Evolutionary conservation across 2,113 vertebrate genomes (phyloP).

Genomic region (Bettongia penicillata): DNA sequence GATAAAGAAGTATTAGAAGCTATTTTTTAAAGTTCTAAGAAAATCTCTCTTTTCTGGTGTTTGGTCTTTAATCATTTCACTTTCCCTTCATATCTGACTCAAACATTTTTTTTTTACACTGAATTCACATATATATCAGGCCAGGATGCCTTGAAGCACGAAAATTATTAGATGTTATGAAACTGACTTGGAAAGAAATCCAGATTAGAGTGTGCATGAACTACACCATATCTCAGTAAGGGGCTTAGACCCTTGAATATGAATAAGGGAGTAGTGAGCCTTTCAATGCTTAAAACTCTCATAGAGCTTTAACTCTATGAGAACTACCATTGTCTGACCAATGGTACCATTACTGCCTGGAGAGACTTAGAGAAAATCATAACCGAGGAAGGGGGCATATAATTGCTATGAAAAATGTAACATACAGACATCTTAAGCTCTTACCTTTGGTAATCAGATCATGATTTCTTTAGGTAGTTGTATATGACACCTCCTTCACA

Average conservation of each 20-base stretch:
- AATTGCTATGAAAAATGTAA: not conserved
- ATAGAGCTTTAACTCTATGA: too few species aligned
- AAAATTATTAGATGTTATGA: not conserved
- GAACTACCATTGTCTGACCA: not conserved
- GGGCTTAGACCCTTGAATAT: not conserved
- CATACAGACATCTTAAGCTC: not conserved
- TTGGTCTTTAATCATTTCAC: not conserved
- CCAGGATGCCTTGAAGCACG: not conserved
- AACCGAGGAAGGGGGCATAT: not conserved
- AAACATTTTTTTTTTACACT: not conserved
- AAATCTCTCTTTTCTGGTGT: not conserved
- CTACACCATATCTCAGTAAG: not conserved
- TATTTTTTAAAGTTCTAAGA: not conserved
- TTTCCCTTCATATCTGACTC: not conserved
- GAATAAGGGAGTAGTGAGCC: not conserved
- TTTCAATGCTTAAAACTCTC: too few species aligned
- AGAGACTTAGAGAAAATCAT: not conserved
- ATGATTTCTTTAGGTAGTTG: not conserved
- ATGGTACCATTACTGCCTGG: not conserved
- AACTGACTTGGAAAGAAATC: slow-evolving; percentile 29
- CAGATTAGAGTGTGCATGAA: not conserved
- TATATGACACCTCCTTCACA: not conserved
- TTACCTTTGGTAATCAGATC: not conserved
- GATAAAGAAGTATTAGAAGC: not conserved
- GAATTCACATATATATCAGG: not conserved